phyloP scores from a whole-genome alignment of 2,888 invertebrate species.

The Troilus luridus region DNA sequence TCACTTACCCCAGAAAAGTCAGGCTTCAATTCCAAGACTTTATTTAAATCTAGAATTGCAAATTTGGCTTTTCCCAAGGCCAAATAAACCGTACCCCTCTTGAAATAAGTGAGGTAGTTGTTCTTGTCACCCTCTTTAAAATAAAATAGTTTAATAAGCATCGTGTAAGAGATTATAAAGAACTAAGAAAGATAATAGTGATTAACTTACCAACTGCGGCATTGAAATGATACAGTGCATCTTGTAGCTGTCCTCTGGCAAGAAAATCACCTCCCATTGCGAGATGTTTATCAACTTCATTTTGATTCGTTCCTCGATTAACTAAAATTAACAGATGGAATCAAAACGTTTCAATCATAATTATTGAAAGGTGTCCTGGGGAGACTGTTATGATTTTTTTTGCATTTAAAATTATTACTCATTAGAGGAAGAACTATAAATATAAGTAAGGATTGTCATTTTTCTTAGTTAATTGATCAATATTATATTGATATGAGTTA shows the following conservation, averaged over 20 bases:
- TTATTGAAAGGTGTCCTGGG: neutral
- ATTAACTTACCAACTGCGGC: conserved; percentile 89
- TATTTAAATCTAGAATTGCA: conserved; percentile 93
- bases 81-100: conserved; percentile 95
- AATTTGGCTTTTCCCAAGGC: conserved; percentile 96
- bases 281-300: conserved; percentile 92
- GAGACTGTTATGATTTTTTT: neutral
- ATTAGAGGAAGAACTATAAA: neutral
- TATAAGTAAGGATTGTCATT: too few relatives aligned
- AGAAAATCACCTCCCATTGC: conserved; percentile 94
- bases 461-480: neutral
- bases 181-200: neutral
- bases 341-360: neutral
- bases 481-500: neutral
- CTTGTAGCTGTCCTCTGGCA: conserved; percentile 92
- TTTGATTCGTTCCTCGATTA: conserved; percentile 76
- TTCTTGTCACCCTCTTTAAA: conserved; percentile 91
- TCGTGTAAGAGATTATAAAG: neutral
- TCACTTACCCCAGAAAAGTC: conserved; percentile 90
- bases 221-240: conserved; percentile 97
- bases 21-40: conserved; percentile 92
- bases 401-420: neutral
- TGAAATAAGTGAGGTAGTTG: conserved; percentile 96
- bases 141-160: conserved; percentile 52
- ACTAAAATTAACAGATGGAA: conserved; percentile 42